phyloP scores from a whole-genome alignment of 2,888 invertebrate species.

The Shargacucullia verbasci region DNA sequence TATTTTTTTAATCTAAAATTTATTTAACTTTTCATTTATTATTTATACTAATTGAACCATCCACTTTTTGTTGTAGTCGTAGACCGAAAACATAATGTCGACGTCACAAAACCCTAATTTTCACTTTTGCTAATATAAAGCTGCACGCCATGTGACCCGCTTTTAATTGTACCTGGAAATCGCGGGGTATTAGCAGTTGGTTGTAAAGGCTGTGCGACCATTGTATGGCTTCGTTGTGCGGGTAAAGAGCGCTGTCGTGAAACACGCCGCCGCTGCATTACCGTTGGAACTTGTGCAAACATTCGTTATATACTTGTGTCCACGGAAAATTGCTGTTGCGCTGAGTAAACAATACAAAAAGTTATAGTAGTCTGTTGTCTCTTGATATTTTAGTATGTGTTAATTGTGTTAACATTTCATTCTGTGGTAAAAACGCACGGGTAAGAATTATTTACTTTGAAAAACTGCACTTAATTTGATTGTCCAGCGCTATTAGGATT shows the following conservation, averaged over 20 bases:
- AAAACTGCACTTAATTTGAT: conserved; percentile 19
- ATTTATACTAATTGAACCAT: neutral
- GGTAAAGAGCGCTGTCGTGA: conserved; percentile 39
- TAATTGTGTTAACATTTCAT: conserved; percentile 56
- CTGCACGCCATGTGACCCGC: conserved; percentile 36
- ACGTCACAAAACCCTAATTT: conserved; percentile 43
- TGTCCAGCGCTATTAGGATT: conserved; percentile 11
- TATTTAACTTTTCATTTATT: too few relatives aligned
- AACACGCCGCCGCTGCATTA: conserved; percentile 49
- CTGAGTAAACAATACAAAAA: conserved; percentile 56
- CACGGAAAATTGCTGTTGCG: conserved; percentile 59
- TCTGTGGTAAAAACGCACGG: conserved; percentile 21
- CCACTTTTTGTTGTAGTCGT: neutral
- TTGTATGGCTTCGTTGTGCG: conserved; percentile 44
- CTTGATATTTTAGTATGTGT: conserved; percentile 51
- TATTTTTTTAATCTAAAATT: too few relatives aligned
- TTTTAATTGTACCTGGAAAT: conserved; percentile 58
- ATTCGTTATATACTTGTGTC: conserved; percentile 61
- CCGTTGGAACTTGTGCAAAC: conserved; percentile 60
- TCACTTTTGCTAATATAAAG: conserved; percentile 39
- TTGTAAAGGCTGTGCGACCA: conserved; percentile 42
- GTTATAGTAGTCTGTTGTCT: conserved; percentile 48
- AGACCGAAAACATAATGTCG: neutral
- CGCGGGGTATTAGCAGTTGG: conserved; percentile 44
- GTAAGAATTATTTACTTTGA: conserved; percentile 23